phyloP scores from a whole-genome alignment of 2,113 vertebrate genomes.

The Daboia siamensis region DNA sequence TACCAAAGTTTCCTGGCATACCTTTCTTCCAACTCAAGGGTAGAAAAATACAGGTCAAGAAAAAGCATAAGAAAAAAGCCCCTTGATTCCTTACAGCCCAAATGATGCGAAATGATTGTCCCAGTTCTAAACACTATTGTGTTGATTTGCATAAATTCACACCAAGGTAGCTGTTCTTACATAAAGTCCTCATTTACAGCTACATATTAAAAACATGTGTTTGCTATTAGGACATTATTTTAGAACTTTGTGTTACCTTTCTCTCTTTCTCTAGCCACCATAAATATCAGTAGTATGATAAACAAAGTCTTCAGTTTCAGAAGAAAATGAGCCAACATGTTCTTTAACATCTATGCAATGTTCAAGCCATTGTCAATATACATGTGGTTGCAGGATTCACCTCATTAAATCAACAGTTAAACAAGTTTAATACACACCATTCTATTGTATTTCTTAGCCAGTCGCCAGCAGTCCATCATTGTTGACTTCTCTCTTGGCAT shows the following conservation, averaged over 20 bases:
- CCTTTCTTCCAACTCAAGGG: background rate
- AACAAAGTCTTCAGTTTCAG: constrained; percentile 37
- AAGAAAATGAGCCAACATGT: constrained; percentile 43
- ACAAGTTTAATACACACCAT: constrained; percentile 61
- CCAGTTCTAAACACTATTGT: background rate
- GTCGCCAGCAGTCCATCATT: constrained; percentile 54
- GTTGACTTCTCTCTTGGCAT: constrained; percentile 46
- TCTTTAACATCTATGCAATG: constrained; percentile 45
- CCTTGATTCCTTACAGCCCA: background rate
- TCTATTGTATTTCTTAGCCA: constrained; percentile 38
- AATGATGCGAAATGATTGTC: background rate
- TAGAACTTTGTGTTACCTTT: constrained; percentile 42
- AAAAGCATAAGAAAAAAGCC: background rate
- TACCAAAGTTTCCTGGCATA: background rate
- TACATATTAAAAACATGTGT: constrained; percentile 4
- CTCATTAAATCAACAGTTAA: constrained; percentile 59
- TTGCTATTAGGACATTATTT: constrained; percentile 20
- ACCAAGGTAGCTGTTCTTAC: background rate
- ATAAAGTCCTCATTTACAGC: background rate
- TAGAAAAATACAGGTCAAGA: background rate
- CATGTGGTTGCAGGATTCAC: constrained; percentile 63
- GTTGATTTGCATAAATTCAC: background rate
- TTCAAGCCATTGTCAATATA: constrained; percentile 56
- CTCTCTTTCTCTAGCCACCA: constrained; percentile 39
- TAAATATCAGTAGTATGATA: constrained; percentile 56